Base-by-base conservation (phyloP, 2,888 invertebrate species). In the Anoplius nigerrimus region DNA sequence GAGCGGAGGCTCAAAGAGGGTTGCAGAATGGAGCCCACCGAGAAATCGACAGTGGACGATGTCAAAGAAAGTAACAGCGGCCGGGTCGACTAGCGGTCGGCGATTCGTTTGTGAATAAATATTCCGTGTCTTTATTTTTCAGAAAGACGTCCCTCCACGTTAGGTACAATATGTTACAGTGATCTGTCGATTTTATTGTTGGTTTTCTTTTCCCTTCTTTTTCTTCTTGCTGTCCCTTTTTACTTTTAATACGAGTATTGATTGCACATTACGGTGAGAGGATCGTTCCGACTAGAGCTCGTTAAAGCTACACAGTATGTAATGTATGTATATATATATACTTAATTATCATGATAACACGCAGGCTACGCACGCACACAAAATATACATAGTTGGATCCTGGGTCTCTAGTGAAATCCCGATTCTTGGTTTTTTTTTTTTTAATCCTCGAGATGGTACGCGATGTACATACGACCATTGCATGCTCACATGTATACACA, bases 51-150 rank as follows among this genome's bases (percentile, higher is more conserved):
- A 34, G 34, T 34, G 1, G 11, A 6, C 34, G n/a, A n/a, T n/a
- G 11, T 13, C 34, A 6, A 5, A 6, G 34, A 6, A 34, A 34
- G n/a, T 27, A 27, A 5, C 24, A 6, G 6, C 24, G 24, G n/a
- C n/a, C 24, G 24, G 6, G 11, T 2, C 34, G 34, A n/a, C 8
- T 6, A 1, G 6, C 34, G 11, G 11, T 48, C 48, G 48, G 18
- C 16, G 48, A 52, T 45, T n/a, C 68, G 16, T 57, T 73, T 75
- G 80, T 87, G 86, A 87, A 87, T 87, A 87, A 87, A 87, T 87
- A 87, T 85, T 80, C 80, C 76, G 66, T 80, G 82, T 85, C 83
- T 87, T 87, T 87, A 86, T 87, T 86, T 87, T 86, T 82, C 64
- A 66, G 64, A 74, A 75, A 80, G 78, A 78, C 78, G 66, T 71